Base-by-base conservation (phyloP, 2,888 invertebrate species). In the Cantharis flavilabris region DNA sequence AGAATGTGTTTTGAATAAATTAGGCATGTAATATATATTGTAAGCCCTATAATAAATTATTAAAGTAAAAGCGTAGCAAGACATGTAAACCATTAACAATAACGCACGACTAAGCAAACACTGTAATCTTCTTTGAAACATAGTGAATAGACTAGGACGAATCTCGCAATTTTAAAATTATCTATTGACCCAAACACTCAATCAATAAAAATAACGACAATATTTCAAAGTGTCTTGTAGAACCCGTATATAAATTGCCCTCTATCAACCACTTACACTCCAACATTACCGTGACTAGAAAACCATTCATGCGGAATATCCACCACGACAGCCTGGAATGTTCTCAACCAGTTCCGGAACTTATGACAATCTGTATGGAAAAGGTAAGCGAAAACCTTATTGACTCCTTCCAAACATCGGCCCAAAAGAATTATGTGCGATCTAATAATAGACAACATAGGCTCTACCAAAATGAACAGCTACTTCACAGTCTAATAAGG, bases 371-470 rank as follows among this genome's bases (percentile, higher is more conserved):
- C 76, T 78, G 64, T 71, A 72, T 76, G 77, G 77, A 78, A 80
- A 81, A 76, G 76, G 77, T 76, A 76, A 28, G 16, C 70, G 67
- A 73, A 67, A 49, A 70, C 74, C 69, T 72, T 79, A 79, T 74
- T 74, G 76, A 73, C 67, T 78, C 78, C 75, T 76, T 79, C 76
- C 75, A 78, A 80, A 80, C 79, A 81, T 78, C 79, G 63, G 74
- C 65, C 77, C 74, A 71, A 80, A 81, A 81, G 80, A 81, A 81
- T 78, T 79, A 79, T 77, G 75, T 78, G 73, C 72, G 79, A 79
- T 80, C 78, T 80, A 70, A 79, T 79, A 81, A 78, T 79, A 79
- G 78, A 76, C 64, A 9, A 13, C 11, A n/a, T 7, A 9, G 62
- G 10, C 14, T 49, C 10, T 71, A 63, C 10, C 49, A 67, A 67